Base-by-base conservation (phyloP, 2,797 vertebrate species). In the Danio kyathit region DNA sequence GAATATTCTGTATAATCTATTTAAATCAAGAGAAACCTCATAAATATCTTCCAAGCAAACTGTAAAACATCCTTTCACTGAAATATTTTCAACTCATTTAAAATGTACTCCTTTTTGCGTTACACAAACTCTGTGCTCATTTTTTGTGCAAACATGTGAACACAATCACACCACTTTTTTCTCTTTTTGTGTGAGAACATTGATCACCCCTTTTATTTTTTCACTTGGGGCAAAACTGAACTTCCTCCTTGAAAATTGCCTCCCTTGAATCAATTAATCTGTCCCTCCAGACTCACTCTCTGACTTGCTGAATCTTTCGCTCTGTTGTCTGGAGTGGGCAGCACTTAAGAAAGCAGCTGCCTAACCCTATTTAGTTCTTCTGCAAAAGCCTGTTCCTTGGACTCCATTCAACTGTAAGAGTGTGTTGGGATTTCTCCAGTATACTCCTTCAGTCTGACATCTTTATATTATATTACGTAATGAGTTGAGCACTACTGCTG, bases 1-100 rank as follows among this genome's bases (percentile, higher is more conserved):
- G 88, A 89, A 89, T 91, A 92, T 93, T 93, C 92, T 85, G 85
- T 92, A 83, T 92, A 88, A 92, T 92, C 89, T 91, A 82, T 81
- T 83, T 84, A 85, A 81, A 87, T 86, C 85, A 82, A 83, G 78
- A 72, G 60, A 83, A 90, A 85, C 83, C 87, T 85, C 79, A 77
- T 79, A 85, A 88, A 86, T 79, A 86, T 89, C 83, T 83, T 82
- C 76, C 79, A 83, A 82, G 63, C n/a, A 49, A 75, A 67, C 29
- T 67, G 54, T 14, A 64, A 73, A 80, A 59, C 5, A 4, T 48
- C 54, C 44, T 56, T 48, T 70, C 41, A 7, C 14, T 48, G 57
- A 80, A 82, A 74, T 71, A 74, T 49, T 49, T 56, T 19, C 51
- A 5, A 46, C 43, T 17, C 49, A 73, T 83, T 76, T 54, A 57